Base-by-base conservation (phyloP, 2,888 invertebrate species). In the Sinohyriopsis cumingii region DNA sequence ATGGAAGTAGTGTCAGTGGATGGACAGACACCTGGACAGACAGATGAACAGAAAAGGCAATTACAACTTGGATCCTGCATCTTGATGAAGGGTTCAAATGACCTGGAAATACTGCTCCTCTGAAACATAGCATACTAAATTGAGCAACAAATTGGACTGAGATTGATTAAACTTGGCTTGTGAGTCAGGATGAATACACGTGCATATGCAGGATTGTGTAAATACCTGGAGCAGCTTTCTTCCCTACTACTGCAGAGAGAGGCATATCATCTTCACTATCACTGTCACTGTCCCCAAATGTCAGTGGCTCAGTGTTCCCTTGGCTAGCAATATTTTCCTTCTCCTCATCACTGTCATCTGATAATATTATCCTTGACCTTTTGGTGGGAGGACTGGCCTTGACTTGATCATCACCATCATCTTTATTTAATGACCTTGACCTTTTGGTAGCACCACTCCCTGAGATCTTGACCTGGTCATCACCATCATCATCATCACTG, bases 361-460 rank as follows among this genome's bases (percentile, higher is more conserved):
- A 76, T 19, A 72, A 73, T 64, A 69, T 45, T 68, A 69, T 69
- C 65, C 76, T 68, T 61, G 75, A 73, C 62, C 76, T 69, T 68
- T 75, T 77, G 53, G 63, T 76, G 1, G 68, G 55, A 65, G 66
- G 71, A 20, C 68, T 73, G 59, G 59, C 65, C 66, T 73, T 71
- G 0, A 63, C 68, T 45, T 63, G 56, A 24, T 71, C 67, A 54
- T 68, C 67, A n/a, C 53, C 25, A n/a, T 69, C 63, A 62, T 68
- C 64, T 22, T 68, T 68, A 15, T 68, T 66, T 18, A 66, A 56
- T 24, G 53, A 54, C 6, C 66, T 45, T 12, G 56, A 28, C n/a
- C 63, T 55, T 59, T 33, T 63, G 19, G n/a, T 68, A 33, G 7
- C n/a, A 56, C 9, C 56, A 19, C 67, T 59, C 65, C 59, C 56